Percentiles rank a stretch among this genome's conserved stretches.
These are phyloP conservation scores for Flexamia atlantica DNA, from an alignment of 2,888 invertebrate species.

Conservation along the genomic window DNA sequence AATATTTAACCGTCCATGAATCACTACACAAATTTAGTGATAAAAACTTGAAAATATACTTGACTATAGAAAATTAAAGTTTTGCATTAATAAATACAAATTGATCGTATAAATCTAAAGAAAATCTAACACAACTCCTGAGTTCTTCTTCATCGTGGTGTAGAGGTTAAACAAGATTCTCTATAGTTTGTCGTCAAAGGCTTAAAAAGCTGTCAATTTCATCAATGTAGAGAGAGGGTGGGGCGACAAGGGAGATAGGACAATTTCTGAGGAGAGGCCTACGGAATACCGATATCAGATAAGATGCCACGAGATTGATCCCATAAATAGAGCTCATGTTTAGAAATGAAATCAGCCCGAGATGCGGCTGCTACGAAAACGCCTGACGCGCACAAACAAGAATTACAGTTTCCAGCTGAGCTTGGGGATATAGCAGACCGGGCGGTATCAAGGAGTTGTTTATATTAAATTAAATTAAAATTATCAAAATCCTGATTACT, in stretches of 20 bases:
- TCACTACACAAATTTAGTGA: no score
- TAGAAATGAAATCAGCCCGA: conserved; percentile 25
- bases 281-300: conserved; percentile 25
- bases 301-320: background rate
- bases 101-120: no score
- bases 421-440: background rate
- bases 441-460: background rate
- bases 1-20: no score
- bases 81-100: no score
- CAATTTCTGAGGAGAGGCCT: background rate
- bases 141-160: no score
- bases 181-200: background rate
- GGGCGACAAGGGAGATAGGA: background rate
- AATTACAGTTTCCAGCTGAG: conserved; percentile 11
- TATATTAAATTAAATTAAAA: no score
- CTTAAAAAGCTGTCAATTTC: background rate
- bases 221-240: background rate
- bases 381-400: background rate
- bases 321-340: conserved; percentile 39
- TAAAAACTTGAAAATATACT: no score
- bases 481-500: no score
- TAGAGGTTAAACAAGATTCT: no score
- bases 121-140: no score
- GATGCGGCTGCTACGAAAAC: background rate
- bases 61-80: no score